Percentiles rank a stretch among this genome's conserved stretches.
These are phyloP conservation scores for Chelon auratus DNA, from an alignment of 2,797 vertebrate species.

Conservation along the genomic window DNA sequence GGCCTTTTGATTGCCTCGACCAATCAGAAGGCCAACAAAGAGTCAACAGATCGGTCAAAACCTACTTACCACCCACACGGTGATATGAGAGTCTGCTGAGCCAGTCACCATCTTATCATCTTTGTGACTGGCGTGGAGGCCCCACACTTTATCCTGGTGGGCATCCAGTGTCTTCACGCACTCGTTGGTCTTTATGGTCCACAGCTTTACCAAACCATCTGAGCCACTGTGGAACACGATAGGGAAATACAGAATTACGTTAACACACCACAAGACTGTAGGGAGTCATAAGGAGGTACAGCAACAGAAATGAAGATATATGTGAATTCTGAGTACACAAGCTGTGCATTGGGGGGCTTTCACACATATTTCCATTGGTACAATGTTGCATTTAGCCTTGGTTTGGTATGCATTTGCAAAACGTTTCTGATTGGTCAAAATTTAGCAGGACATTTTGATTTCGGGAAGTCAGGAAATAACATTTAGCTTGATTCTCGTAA, in stretches of 20 bases:
- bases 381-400: no score
- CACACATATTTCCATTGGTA: no score
- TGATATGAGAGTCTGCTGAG: constrained; percentile 91
- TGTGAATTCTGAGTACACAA: no score
- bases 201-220: constrained; percentile 94
- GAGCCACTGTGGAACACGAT: constrained; percentile 86
- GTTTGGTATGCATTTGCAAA: no score
- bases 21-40: no score
- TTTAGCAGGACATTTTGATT: no score
- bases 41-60: not conserved
- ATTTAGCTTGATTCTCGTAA: no score
- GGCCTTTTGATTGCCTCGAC: no score
- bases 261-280: not conserved
- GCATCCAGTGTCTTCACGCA: constrained; percentile 94
- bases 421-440: no score
- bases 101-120: constrained; percentile 90
- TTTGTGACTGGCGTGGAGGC: constrained; percentile 88
- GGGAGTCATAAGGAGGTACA: not conserved
- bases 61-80: constrained; percentile 89
- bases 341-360: no score
- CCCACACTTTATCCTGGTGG: constrained; percentile 97
- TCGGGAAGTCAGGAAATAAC: no score
- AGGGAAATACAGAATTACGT: not conserved
- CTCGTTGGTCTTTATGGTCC: constrained; percentile 97
- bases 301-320: no score